Evolutionary conservation across 2,888 invertebrate species (phyloP).

Genomic region (Doris montereyensis): DNA sequence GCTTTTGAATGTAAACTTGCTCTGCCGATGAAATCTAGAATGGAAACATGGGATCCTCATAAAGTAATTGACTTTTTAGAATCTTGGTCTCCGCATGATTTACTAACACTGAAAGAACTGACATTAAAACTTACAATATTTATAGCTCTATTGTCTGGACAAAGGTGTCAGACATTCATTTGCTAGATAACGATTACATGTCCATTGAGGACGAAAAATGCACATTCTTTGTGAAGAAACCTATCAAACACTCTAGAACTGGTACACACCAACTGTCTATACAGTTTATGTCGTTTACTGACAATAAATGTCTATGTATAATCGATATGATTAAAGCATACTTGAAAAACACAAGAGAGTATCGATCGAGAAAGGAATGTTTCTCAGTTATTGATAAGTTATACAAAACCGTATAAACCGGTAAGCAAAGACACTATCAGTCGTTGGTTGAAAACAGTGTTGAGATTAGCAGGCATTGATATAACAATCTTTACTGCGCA

Average conservation of each 20-base stretch:
- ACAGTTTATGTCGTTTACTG: not conserved
- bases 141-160: not conserved
- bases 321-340: not conserved
- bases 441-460: too few relatives aligned
- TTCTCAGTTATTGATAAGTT: too few relatives aligned
- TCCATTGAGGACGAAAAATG: not conserved
- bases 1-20: not conserved
- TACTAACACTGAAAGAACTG: conserved; percentile 2
- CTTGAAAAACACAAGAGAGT: too few relatives aligned
- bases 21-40: not conserved
- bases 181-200: not conserved
- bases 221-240: not conserved
- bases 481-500: too few relatives aligned
- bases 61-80: not conserved
- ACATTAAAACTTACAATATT: conserved; percentile 4
- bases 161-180: not conserved
- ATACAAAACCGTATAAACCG: too few relatives aligned
- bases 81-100: not conserved
- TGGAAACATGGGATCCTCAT: not conserved
- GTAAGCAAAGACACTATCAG: too few relatives aligned
- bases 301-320: not conserved
- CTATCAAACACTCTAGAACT: not conserved
- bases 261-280: not conserved
- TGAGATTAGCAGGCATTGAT: too few relatives aligned
- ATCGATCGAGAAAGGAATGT: too few relatives aligned